Evolutionary conservation across 2,888 invertebrate genomes (phyloP).

Genomic region (Melinopterus prodromus): DNA sequence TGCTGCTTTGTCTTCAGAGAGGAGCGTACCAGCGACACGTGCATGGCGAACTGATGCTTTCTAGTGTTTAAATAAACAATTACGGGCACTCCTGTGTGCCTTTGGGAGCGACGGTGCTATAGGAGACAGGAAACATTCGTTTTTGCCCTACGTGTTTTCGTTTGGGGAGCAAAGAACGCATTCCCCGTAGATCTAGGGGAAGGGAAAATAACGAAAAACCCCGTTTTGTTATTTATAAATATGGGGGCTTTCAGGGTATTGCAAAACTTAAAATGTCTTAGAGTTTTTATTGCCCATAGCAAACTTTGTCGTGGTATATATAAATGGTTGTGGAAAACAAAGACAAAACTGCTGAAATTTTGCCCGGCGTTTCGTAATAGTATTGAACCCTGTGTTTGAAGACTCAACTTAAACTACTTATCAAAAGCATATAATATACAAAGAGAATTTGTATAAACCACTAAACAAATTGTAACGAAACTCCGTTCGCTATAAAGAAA

Average conservation of each 20-base stretch:
- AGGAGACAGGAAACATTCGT: conserved; percentile 8
- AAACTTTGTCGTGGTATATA: too few species aligned
- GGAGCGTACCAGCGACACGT: not conserved
- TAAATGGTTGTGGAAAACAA: too few species aligned
- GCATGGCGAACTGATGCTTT: not conserved
- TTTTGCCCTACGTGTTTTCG: conserved; percentile 6
- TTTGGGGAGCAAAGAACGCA: conserved; percentile 14
- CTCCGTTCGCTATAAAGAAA: too few species aligned
- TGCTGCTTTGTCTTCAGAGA: not conserved
- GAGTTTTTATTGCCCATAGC: too few species aligned
- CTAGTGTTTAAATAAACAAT: conserved; percentile 38
- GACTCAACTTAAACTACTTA: too few species aligned
- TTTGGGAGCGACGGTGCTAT: conserved; percentile 7
- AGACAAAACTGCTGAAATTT: too few species aligned
- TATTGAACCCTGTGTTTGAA: too few species aligned
- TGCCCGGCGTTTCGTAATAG: too few species aligned
- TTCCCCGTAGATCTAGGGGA: conserved; percentile 13
- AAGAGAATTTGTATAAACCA: too few species aligned
- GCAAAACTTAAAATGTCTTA: not conserved
- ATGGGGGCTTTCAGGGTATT: not conserved
- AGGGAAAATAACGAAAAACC: not conserved
- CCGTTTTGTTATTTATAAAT: conserved; percentile 35
- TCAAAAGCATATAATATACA: too few species aligned
- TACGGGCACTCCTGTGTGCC: conserved; percentile 35
- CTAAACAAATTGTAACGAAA: too few species aligned